Conservation (phyloP, 2,113 vertebrate species). For the Nyctibius bracteatus region DNA sequence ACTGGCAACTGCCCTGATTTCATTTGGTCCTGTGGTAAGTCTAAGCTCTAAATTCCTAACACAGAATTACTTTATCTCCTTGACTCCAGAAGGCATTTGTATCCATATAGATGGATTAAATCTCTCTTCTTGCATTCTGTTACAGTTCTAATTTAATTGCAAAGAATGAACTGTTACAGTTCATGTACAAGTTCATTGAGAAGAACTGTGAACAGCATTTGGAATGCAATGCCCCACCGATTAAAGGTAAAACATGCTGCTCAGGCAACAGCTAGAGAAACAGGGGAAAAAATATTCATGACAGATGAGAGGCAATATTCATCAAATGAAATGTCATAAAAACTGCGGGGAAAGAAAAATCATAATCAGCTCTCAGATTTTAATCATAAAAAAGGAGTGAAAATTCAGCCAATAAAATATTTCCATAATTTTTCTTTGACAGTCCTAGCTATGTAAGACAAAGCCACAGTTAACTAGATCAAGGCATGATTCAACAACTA, state of each 20-base stretch:
- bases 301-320: not conserved
- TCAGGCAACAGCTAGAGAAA: slow-evolving; percentile 23
- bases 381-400: slow-evolving; percentile 7
- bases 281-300: not conserved
- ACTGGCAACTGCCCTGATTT: not conserved
- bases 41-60: not conserved
- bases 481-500: slow-evolving; percentile 39
- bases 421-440: slow-evolving; percentile 4
- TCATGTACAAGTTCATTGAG: not conserved
- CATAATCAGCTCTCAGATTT: not conserved
- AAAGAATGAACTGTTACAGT: not conserved
- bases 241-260: slow-evolving; percentile 17
- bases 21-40: not conserved
- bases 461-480: slow-evolving; percentile 14
- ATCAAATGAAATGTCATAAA: not conserved
- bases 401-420: slow-evolving; percentile 26
- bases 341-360: not conserved
- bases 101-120: not conserved
- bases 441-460: not conserved
- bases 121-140: not conserved
- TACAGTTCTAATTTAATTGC: not conserved
- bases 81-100: not conserved
- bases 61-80: not conserved
- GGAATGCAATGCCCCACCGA: not conserved
- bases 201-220: not conserved